phyloP scores from a whole-genome alignment of 2,113 vertebrate species.

The Proteles cristata region DNA sequence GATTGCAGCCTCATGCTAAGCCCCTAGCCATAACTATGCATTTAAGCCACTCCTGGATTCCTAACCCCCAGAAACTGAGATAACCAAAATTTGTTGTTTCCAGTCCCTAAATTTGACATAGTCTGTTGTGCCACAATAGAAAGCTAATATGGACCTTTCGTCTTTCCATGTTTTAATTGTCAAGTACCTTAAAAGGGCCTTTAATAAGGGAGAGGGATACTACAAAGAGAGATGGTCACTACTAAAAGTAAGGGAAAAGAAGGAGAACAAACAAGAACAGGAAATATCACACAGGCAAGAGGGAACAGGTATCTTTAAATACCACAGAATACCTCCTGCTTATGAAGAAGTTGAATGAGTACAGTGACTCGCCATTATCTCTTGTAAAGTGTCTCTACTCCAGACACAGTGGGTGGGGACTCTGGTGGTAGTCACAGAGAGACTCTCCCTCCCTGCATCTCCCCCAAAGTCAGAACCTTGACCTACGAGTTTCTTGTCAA shows the following conservation, averaged over 20 bases:
- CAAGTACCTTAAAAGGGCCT: not conserved
- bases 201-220: not conserved
- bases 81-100: not conserved
- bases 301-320: not conserved
- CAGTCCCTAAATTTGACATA: not conserved
- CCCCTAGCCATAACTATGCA: not conserved
- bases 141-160: not conserved
- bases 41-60: not conserved
- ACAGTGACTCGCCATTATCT: not conserved
- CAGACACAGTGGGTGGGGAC: not conserved
- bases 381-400: not conserved
- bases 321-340: not conserved
- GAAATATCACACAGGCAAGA: not conserved
- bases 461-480: not conserved
- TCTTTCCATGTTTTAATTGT: slow-evolving; percentile 4
- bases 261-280: not conserved
- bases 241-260: not conserved
- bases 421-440: not conserved
- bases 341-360: not conserved
- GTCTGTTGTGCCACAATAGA: not conserved
- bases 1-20: not conserved
- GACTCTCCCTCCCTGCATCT: not conserved
- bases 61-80: not conserved
- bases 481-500: not conserved
- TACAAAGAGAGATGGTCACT: not conserved